Conservation (phyloP, 2,888 invertebrate genomes). For the Aphrophora alni region DNA sequence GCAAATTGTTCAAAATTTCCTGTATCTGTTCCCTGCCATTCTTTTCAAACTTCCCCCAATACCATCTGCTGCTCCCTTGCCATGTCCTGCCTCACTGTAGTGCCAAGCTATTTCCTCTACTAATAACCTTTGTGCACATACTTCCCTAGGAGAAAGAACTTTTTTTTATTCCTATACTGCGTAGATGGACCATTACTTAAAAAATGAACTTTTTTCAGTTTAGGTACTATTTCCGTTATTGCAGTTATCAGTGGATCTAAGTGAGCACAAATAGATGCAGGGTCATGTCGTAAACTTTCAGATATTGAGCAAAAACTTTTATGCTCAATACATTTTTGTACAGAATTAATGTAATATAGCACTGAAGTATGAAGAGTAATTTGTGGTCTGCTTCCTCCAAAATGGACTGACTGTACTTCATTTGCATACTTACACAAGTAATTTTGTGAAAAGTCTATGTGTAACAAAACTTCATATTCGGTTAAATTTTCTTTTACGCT, state of each 20-base stretch:
- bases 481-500: too few species aligned
- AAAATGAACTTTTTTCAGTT: slow-evolving; percentile 52
- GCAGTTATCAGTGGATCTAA: slow-evolving; percentile 48
- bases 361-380: slow-evolving; percentile 19
- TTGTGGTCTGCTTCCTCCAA: neutral
- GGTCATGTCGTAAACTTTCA: slow-evolving; percentile 51
- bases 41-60: slow-evolving; percentile 54
- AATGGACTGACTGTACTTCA: too few species aligned
- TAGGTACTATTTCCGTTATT: slow-evolving; percentile 43
- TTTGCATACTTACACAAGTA: too few species aligned
- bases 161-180: slow-evolving; percentile 46
- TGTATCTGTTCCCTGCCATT: slow-evolving; percentile 48
- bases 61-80: slow-evolving; percentile 54
- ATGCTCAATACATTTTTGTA: neutral
- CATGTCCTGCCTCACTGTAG: slow-evolving; percentile 53
- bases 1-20: neutral
- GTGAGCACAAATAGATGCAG: slow-evolving; percentile 52
- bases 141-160: too few species aligned
- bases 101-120: slow-evolving; percentile 50
- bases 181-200: slow-evolving; percentile 54
- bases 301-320: slow-evolving; percentile 52
- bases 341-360: neutral
- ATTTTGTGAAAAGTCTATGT: too few species aligned
- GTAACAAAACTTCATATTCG: too few species aligned
- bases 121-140: slow-evolving; percentile 43